Conservation (phyloP, 2,113 vertebrate species). For the Spea multiplicata region DNA sequence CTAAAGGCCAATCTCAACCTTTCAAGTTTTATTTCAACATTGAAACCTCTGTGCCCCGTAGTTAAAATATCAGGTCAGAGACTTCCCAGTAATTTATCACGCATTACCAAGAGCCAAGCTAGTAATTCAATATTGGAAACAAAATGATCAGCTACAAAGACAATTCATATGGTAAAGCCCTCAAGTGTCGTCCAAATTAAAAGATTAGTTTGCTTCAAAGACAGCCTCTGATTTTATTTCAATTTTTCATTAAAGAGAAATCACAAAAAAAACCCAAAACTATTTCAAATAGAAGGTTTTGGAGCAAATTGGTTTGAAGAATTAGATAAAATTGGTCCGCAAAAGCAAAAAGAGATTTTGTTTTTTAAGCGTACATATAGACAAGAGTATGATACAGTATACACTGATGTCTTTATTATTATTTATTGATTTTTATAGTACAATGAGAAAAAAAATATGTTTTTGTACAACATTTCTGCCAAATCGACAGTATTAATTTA, state of each 20-base stretch:
- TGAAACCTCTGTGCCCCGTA: neutral
- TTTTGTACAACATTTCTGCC: too few relatives aligned
- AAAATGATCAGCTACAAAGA: constrained; percentile 12
- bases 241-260: constrained; percentile 22
- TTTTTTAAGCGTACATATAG: too few relatives aligned
- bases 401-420: too few relatives aligned
- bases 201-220: constrained; percentile 24
- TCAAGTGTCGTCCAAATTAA: constrained; percentile 19
- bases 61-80: neutral
- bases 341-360: too few relatives aligned
- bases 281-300: neutral
- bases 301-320: neutral
- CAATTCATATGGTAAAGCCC: constrained; percentile 12
- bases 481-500: too few relatives aligned
- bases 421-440: too few relatives aligned
- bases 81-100: constrained; percentile 20
- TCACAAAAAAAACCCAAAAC: neutral
- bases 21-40: neutral
- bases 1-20: neutral
- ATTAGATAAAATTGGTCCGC: too few relatives aligned
- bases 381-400: too few relatives aligned
- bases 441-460: too few relatives aligned
- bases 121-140: constrained; percentile 29
- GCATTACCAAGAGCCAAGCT: constrained; percentile 6
- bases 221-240: constrained; percentile 18